Evolutionary conservation across 2,888 invertebrate species (phyloP), one percentile per base, ranked within the genome.

Genomic region (Mycalesis mineus): DNA sequence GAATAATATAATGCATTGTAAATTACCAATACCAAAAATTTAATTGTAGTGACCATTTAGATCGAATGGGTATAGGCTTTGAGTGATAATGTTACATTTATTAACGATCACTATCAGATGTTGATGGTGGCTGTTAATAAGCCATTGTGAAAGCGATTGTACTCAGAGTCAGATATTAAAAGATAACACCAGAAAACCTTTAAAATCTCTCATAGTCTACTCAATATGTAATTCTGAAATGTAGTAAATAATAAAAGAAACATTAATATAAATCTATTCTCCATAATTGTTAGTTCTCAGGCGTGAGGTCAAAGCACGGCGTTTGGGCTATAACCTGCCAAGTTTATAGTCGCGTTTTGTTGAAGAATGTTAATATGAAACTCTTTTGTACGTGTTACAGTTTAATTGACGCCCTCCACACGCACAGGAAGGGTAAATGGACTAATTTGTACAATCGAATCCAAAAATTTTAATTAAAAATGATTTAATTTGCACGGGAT

Each of bases 301-400:
- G 15, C 47, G 15, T 31, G 15, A 29, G 47, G 47, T 47, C 47
- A 47, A 15, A 47, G 11, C 47, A 47, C 33, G 47, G 15, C 6
- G 31, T 29, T 47, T 47, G 31, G 47, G 47, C 39, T 42, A 41
- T 57, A 51, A 57, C 50, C 37, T 17, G 37, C 29, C 3, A 29
- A 45, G 44, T 57, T 51, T 57, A 57, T 51, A 14, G 50, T 29
- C 36, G 31, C 15, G 42, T 49, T 13, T 40, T n/a, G 45, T 31
- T 33, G 22, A 54, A 44, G 49, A 49, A 49, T 51, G 42, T 57
- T 53, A 57, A 45, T 57, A 53, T 31, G 52, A 40, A 49, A 57
- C 31, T 57, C 52, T 55, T 56, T 59, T 56, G 48, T 56, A 59
- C 31, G 37, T 45, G 48, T 49, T 44, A 53, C 47, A 22, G n/a